Conservation (phyloP, 2,888 invertebrate genomes). For the Tachystola acroxantha region DNA sequence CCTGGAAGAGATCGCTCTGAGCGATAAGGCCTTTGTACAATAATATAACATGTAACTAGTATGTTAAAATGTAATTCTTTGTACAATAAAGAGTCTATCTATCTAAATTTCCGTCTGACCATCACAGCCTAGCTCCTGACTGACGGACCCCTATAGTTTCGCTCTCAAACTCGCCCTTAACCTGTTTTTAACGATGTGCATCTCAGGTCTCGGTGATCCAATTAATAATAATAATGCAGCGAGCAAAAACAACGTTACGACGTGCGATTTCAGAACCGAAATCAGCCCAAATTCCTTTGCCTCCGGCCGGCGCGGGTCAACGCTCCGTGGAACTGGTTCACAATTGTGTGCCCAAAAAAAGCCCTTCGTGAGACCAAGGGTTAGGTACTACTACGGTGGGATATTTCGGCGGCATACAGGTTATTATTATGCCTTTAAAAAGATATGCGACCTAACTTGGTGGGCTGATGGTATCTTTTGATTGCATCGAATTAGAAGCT, state of each 20-base stretch:
- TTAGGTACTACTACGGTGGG: constrained; percentile 24
- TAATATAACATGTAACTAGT: too few species aligned
- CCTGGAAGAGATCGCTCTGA: too few species aligned
- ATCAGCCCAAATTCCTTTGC: constrained; percentile 64
- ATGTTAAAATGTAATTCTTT: too few species aligned
- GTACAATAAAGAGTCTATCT: too few species aligned
- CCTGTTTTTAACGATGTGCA: constrained; percentile 48
- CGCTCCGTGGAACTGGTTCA: constrained; percentile 52
- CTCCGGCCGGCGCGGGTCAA: constrained; percentile 39
- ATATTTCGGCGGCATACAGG: constrained; percentile 23
- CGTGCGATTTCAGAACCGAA: constrained; percentile 67
- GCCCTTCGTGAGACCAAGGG: constrained; percentile 32
- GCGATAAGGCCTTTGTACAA: too few species aligned
- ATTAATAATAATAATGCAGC: constrained; percentile 70
- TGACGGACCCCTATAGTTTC: constrained; percentile 26
- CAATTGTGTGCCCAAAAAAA: constrained; percentile 65
- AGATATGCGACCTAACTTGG: too few species aligned
- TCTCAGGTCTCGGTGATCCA: constrained; percentile 62
- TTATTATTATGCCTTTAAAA: too few species aligned
- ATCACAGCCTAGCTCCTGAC: too few species aligned
- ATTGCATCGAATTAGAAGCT: too few species aligned
- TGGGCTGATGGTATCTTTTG: too few species aligned
- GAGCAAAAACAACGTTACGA: constrained; percentile 63
- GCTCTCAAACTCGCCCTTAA: constrained; percentile 25
- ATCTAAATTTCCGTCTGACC: too few species aligned